Conservation (phyloP, 2,888 invertebrate genomes). For the Eupithecia insigniata region DNA sequence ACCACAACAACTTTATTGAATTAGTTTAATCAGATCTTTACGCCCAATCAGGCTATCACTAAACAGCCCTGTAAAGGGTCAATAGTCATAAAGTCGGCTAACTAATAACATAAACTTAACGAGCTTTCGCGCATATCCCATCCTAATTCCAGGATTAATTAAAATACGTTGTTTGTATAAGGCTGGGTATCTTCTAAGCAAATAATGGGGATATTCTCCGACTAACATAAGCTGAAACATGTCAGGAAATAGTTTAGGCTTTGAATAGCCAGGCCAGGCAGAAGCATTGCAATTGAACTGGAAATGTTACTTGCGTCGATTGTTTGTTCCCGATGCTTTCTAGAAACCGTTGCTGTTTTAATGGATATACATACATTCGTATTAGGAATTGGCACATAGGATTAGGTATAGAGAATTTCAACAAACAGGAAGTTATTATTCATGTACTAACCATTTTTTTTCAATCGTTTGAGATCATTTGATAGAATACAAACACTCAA, state of each 20-base stretch:
- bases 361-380: neutral
- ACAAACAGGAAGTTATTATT: neutral
- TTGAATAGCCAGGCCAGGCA: constrained; percentile 1
- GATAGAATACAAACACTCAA: no score
- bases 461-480: neutral
- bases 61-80: constrained; percentile 46
- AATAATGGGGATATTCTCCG: neutral
- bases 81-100: constrained; percentile 46
- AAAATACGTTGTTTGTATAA: constrained; percentile 35
- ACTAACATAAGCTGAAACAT: constrained; percentile 4
- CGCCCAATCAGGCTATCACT: constrained; percentile 46
- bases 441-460: neutral
- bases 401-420: neutral
- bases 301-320: neutral
- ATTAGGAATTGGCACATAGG: neutral
- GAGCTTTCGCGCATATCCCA: constrained; percentile 38
- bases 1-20: constrained; percentile 47
- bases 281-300: constrained; percentile 5
- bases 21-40: constrained; percentile 49
- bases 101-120: constrained; percentile 43
- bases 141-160: constrained; percentile 43
- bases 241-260: constrained; percentile 6
- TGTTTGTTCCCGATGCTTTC: neutral
- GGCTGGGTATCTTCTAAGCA: constrained; percentile 10
- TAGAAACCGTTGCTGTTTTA: neutral